Evolutionary conservation across 2,888 invertebrate genomes (phyloP).

Genomic region (Ochropleura leucogaster): DNA sequence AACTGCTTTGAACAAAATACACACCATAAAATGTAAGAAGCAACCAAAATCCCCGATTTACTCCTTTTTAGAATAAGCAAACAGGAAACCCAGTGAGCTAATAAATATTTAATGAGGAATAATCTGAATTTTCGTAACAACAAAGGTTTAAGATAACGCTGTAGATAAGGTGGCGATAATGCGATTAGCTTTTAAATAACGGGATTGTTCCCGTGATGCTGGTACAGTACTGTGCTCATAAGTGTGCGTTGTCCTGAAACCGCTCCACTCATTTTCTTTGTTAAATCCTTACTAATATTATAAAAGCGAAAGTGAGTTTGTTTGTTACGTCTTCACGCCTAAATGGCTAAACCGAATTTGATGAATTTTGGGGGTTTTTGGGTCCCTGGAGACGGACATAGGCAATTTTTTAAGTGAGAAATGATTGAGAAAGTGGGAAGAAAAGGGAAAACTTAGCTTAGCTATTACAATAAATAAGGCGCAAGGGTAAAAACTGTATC

Average conservation of each 20-base stretch:
- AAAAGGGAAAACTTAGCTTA: too few species aligned
- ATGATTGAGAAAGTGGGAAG: too few species aligned
- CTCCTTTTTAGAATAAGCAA: not conserved
- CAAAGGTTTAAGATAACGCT: not conserved
- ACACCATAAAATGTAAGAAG: not conserved
- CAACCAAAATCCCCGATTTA: not conserved
- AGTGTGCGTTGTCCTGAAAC: not conserved
- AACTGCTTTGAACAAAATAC: not conserved
- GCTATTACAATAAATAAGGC: too few species aligned
- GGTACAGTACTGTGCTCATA: not conserved
- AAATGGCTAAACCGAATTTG: too few species aligned
- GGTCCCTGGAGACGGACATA: too few species aligned
- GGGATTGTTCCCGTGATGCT: not conserved
- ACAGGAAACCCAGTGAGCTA: not conserved
- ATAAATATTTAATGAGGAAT: not conserved
- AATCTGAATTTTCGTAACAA: not conserved
- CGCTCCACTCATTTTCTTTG: not conserved
- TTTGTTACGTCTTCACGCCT: too few species aligned
- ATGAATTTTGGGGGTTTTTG: too few species aligned
- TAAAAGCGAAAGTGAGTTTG: too few species aligned
- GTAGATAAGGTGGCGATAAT: too few species aligned
- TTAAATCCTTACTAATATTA: not conserved
- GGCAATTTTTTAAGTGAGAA: too few species aligned
- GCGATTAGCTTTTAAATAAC: too few species aligned
- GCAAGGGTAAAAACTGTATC: too few species aligned